phyloP scores from a whole-genome alignment of 2,888 invertebrate genomes.

The Quadroppia sp. region DNA sequence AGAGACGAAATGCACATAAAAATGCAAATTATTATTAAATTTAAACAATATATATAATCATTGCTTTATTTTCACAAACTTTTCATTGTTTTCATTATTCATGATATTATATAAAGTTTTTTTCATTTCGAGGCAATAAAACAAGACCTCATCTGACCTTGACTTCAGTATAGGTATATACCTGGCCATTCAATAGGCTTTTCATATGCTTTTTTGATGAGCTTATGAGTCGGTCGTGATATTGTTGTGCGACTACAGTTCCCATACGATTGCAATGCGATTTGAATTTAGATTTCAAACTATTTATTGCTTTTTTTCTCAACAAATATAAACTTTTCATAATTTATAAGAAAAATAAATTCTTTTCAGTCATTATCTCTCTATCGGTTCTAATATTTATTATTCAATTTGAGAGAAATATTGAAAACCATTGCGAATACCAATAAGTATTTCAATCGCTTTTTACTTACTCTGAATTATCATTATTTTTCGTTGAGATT shows the following conservation, averaged over 20 bases:
- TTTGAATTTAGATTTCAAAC: not conserved
- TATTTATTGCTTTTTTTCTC: not conserved
- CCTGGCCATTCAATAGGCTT: not conserved
- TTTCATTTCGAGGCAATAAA: conserved; percentile 3
- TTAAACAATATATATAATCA: not conserved
- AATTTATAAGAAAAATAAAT: not conserved
- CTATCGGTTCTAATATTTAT: not conserved
- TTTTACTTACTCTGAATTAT: conserved; percentile 4
- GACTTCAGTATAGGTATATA: not conserved
- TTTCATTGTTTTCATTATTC: not conserved
- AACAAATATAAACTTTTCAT: not conserved
- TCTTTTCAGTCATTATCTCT: conserved; percentile 14
- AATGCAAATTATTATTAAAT: conserved; percentile 11
- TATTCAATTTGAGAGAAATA: not conserved
- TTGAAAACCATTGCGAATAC: not conserved
- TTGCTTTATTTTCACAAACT: not conserved
- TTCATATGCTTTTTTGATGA: not conserved
- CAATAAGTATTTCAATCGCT: conserved; percentile 25
- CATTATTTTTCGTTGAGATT: no score
- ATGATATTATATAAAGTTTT: not conserved
- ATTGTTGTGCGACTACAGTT: conserved; percentile 12
- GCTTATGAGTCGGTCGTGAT: conserved; percentile 23
- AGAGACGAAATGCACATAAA: not conserved
- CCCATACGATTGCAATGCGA: conserved; percentile 3
- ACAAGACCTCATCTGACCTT: conserved; percentile 32